Percentiles rank a stretch among this genome's conserved stretches.
phyloP scores from a whole-genome alignment of 2,888 invertebrate species.

The Andricus quercusramuli region DNA sequence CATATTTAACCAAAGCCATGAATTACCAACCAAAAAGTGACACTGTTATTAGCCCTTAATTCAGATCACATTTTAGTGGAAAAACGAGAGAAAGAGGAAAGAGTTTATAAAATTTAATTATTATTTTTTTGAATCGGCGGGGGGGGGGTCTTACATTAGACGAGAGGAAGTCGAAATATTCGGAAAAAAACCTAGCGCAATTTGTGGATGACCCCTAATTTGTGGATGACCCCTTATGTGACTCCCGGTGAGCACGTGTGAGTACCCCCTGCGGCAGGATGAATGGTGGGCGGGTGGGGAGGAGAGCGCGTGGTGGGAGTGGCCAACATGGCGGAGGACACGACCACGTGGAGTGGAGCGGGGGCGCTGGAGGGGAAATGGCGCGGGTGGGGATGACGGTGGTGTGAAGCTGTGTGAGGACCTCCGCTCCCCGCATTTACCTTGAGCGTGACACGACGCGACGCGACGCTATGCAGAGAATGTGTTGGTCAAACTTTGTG shows the following conservation, averaged over 20 bases:
- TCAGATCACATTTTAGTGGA: no score
- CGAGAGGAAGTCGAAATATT: no score
- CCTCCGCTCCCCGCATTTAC: no score
- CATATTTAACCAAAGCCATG: no score
- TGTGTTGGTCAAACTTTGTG: conserved; percentile 39
- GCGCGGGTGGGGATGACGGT: conserved; percentile 58
- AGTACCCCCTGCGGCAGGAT: conserved; percentile 63
- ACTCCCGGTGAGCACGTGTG: conserved; percentile 54
- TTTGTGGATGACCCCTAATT: conserved; percentile 25
- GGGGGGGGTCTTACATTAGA: no score
- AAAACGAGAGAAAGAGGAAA: no score
- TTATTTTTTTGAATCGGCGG: no score
- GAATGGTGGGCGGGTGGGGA: conserved; percentile 56
- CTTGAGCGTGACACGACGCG: conserved; percentile 28
- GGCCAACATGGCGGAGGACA: conserved; percentile 75
- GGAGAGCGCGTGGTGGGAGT: conserved; percentile 69
- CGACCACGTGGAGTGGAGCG: conserved; percentile 65
- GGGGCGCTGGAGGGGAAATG: conserved; percentile 69
- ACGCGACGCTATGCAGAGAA: conserved; percentile 49
- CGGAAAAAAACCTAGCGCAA: neutral
- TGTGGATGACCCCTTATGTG: conserved; percentile 46
- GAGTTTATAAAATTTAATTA: no score
- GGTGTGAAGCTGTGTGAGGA: conserved; percentile 44
- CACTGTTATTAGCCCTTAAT: no score
- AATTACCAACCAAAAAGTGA: no score